phyloP scores from a whole-genome alignment of 2,888 invertebrate genomes.

The Scelioninae gen. 1 region DNA sequence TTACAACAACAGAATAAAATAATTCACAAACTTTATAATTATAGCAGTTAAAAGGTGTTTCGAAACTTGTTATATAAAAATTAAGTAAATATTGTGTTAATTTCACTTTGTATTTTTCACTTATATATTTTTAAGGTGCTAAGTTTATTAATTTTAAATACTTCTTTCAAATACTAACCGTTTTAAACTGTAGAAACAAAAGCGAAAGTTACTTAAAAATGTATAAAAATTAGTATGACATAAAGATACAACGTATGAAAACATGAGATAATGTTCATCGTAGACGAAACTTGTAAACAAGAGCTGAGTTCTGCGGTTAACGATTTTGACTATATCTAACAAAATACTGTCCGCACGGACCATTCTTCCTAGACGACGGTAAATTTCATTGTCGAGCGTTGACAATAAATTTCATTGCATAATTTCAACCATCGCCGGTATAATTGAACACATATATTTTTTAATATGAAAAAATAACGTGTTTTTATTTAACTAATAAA shows the following conservation, averaged over 20 bases:
- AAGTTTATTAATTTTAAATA: too few species aligned
- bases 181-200: neutral
- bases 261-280: neutral
- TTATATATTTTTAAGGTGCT: too few species aligned
- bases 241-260: neutral
- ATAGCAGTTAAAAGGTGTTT: neutral
- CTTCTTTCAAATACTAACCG: too few species aligned
- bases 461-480: neutral
- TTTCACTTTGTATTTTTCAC: too few species aligned
- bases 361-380: slow-evolving; percentile 11
- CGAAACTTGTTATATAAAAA: too few species aligned
- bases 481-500: slow-evolving; percentile 2
- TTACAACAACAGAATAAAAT: slow-evolving; percentile 28
- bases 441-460: neutral
- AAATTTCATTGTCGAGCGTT: neutral
- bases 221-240: neutral
- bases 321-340: slow-evolving; percentile 9
- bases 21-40: slow-evolving; percentile 31
- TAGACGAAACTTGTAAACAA: neutral
- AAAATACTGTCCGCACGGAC: slow-evolving; percentile 7
- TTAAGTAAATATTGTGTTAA: too few species aligned
- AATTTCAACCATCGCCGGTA: neutral
- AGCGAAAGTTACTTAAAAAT: neutral
- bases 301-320: slow-evolving; percentile 7
- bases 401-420: slow-evolving; percentile 7